Percentiles rank a stretch among this genome's conserved stretches.
These are phyloP conservation scores for Lutraria lutraria DNA, from an alignment of 2,888 invertebrate species.

Conservation along the genomic window DNA sequence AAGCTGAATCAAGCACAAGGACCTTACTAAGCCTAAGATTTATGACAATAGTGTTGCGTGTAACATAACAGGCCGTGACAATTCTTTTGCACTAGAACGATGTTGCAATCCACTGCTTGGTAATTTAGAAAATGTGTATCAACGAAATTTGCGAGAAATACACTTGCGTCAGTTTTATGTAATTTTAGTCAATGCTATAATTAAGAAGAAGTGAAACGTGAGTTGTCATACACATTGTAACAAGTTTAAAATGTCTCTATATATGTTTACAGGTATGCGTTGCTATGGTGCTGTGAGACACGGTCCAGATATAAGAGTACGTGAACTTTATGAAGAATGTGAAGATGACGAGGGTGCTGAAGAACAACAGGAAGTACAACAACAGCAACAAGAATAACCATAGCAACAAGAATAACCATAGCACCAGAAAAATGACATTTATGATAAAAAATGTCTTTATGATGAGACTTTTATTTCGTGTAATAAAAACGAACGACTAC, in stretches of 20 bases:
- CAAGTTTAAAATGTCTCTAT: neutral
- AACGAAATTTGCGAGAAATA: no score
- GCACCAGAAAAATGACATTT: no score
- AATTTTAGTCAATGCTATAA: no score
- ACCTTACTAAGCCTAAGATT: neutral
- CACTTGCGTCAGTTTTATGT: no score
- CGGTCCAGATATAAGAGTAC: slow-evolving; percentile 84
- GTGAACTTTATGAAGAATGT: slow-evolving; percentile 74
- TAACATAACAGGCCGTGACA: no score
- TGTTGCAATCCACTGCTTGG: no score
- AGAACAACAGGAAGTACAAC: slow-evolving; percentile 71
- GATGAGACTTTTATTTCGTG: neutral
- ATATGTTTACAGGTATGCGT: slow-evolving; percentile 80
- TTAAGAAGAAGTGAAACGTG: no score
- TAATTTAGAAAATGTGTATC: no score
- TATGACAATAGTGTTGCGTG: no score
- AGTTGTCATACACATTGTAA: neutral
- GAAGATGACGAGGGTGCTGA: slow-evolving; percentile 78
- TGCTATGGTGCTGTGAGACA: slow-evolving; percentile 79
- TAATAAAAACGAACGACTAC: neutral
- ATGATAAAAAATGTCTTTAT: neutral
- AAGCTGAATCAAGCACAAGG: neutral
- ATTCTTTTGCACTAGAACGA: no score
- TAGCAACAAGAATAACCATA: no score
- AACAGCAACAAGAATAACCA: slow-evolving; percentile 46